phyloP scores from a whole-genome alignment of 2,113 vertebrate genomes.

The Acanthochromis polyacanthus region DNA sequence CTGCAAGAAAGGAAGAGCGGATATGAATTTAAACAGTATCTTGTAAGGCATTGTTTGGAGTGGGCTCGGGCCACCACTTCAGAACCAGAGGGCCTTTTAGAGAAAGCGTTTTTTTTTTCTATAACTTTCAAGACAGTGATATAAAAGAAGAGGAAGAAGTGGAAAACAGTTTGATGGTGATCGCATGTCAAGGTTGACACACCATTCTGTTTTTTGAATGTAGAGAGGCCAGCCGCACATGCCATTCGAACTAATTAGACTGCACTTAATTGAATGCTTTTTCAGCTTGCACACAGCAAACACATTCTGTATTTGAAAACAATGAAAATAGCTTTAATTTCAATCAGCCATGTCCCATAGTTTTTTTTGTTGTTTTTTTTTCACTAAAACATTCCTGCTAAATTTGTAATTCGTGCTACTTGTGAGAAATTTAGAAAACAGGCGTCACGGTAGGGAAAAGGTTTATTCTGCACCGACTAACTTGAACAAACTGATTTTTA shows the following conservation, averaged over 20 bases:
- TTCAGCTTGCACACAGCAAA: conserved; percentile 48
- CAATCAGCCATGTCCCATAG: conserved; percentile 31
- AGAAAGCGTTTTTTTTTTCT: conserved; percentile 74
- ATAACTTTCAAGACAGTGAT: conserved; percentile 74
- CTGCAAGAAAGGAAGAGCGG: conserved; percentile 81
- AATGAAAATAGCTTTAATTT: conserved; percentile 61
- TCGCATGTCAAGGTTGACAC: conserved; percentile 76
- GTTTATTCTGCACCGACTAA: conserved; percentile 42
- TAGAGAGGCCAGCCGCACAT: conserved; percentile 54
- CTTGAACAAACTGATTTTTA: conserved; percentile 70
- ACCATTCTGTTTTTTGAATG: conserved; percentile 66
- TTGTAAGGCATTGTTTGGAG: conserved; percentile 85
- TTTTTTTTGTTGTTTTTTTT: conserved; percentile 16
- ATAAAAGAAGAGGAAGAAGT: conserved; percentile 80
- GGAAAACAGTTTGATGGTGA: conserved; percentile 79
- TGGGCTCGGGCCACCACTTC: conserved; percentile 83
- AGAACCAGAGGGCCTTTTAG: conserved; percentile 77
- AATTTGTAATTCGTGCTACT: conserved; percentile 52
- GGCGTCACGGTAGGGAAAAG: conserved; percentile 7
- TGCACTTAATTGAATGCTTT: conserved; percentile 67
- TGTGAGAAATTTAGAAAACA: conserved; percentile 66
- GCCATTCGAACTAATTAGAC: conserved; percentile 74
- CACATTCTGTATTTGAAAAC: conserved; percentile 70
- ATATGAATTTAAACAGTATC: conserved; percentile 90
- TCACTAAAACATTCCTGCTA: conserved; percentile 27